Percentiles rank a stretch among this genome's conserved stretches.
Conservation (phyloP, 2,888 invertebrate genomes). For the Tenthredo scrophulariae region DNA sequence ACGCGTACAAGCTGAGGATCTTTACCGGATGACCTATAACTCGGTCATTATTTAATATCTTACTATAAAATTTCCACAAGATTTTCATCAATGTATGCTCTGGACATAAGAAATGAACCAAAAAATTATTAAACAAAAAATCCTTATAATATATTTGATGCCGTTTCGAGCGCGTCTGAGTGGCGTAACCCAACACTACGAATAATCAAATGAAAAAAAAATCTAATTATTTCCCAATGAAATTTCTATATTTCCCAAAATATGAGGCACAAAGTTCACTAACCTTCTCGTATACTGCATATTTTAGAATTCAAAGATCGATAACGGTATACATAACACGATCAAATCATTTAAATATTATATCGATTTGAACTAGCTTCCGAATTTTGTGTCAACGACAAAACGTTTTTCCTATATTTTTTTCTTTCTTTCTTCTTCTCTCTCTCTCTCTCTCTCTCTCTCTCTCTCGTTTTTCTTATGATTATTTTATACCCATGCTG, state of each 20-base stretch:
- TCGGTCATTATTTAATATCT: too few species aligned
- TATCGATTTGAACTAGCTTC: neutral
- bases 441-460: neutral
- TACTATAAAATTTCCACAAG: too few species aligned
- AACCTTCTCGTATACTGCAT: neutral
- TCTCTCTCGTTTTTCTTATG: neutral
- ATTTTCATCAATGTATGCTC: too few species aligned
- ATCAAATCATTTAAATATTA: neutral
- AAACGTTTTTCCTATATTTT: neutral
- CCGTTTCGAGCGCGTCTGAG: too few species aligned
- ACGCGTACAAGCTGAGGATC: too few species aligned
- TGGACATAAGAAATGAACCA: too few species aligned
- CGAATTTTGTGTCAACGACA: neutral
- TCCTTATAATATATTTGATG: too few species aligned
- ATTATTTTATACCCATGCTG: neutral
- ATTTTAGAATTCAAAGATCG: neutral
- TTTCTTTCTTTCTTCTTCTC: neutral
- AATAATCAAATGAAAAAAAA: too few species aligned
- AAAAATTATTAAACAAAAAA: too few species aligned
- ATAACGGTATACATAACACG: neutral
- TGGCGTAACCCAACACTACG: too few species aligned
- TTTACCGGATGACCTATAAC: too few species aligned
- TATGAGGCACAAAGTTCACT: neutral
- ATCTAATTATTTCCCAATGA: too few species aligned
- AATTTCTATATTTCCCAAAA: neutral